Conservation (phyloP, 2,113 vertebrate genomes). For the Perca schrenkii region DNA sequence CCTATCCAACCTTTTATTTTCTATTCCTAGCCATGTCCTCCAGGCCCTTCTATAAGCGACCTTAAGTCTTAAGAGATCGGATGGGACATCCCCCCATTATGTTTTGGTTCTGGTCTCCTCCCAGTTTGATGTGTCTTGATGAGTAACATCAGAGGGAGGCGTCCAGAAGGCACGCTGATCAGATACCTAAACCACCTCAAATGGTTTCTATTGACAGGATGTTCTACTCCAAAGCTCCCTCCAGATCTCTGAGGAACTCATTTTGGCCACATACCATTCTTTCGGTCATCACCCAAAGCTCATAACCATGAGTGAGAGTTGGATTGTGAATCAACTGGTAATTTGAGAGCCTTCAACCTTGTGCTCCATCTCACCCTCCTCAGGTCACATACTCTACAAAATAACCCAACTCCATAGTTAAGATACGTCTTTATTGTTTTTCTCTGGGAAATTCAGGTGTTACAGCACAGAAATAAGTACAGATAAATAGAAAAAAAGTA, state of each 20-base stretch:
- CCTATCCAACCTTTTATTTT: neutral
- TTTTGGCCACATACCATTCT: neutral
- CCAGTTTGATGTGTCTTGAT: neutral
- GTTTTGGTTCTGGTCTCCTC: neutral
- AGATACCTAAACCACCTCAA: slow-evolving; percentile 8
- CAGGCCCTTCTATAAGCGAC: neutral
- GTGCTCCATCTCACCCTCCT: neutral
- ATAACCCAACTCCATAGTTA: neutral
- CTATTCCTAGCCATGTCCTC: neutral
- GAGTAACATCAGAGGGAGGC: neutral
- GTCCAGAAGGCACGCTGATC: neutral
- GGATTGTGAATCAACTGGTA: slow-evolving; percentile 28
- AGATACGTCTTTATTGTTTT: neutral
- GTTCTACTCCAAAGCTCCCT: neutral
- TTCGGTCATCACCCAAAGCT: slow-evolving; percentile 1
- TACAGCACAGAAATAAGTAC: neutral
- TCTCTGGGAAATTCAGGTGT: neutral
- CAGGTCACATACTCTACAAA: neutral
- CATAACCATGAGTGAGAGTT: neutral
- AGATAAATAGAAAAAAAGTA: neutral
- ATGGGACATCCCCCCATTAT: neutral
- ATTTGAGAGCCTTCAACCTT: slow-evolving; percentile 13
- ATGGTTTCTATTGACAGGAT: neutral
- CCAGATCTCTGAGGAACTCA: neutral
- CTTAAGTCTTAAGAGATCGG: neutral